Evolutionary conservation across 2,113 vertebrate genomes (phyloP).

Genomic region (Equus quagga): DNA sequence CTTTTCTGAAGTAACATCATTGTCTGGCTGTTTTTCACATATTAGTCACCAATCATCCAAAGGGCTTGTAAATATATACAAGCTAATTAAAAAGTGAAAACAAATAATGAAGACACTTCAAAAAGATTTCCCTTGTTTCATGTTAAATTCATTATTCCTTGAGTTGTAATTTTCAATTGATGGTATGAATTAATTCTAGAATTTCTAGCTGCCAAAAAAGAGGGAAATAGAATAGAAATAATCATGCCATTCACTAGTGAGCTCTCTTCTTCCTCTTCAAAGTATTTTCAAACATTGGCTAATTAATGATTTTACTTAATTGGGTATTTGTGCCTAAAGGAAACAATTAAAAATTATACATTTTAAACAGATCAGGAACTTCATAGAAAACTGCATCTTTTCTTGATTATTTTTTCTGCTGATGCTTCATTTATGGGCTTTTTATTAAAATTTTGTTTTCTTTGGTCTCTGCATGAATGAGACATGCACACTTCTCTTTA

Average conservation of each 20-base stretch:
- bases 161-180: not conserved
- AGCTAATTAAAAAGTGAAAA: conserved; percentile 42
- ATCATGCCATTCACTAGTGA: not conserved
- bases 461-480: not conserved
- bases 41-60: not conserved
- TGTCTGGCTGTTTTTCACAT: not conserved
- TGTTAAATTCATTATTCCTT: conserved; percentile 45
- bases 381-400: not conserved
- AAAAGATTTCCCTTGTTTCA: not conserved
- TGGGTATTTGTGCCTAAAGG: not conserved
- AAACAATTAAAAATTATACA: conserved; percentile 34
- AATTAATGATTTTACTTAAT: conserved; percentile 52
- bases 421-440: not conserved
- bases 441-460: not conserved
- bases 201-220: conserved; percentile 1
- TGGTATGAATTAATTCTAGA: conserved; percentile 23
- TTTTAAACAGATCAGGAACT: conserved; percentile 39
- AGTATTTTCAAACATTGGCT: conserved; percentile 38
- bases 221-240: not conserved
- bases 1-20: not conserved
- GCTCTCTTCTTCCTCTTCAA: conserved; percentile 45
- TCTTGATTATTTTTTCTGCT: not conserved
- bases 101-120: not conserved
- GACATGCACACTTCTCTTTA: not conserved
- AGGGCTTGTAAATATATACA: not conserved